These are phyloP conservation scores for Sakesphorus luctuosus DNA, from an alignment of 2,113 vertebrate species.

Conservation along the genomic window DNA sequence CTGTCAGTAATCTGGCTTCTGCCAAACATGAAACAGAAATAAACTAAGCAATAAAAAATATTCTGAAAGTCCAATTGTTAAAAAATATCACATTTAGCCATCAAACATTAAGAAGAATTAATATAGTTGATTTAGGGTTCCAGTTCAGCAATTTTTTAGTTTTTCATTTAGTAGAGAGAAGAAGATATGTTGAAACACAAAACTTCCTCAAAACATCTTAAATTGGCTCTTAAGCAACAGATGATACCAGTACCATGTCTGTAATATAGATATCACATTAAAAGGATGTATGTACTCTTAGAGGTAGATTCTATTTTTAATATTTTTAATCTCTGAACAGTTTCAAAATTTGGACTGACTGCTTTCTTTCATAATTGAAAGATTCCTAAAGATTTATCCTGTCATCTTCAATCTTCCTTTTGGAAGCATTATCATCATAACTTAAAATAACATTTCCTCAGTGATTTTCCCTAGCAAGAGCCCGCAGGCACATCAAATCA, in stretches of 20 bases:
- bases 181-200: neutral
- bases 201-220: neutral
- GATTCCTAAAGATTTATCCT: conserved; percentile 55
- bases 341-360: conserved; percentile 54
- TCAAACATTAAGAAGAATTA: neutral
- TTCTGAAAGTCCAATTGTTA: neutral
- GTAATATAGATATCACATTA: neutral
- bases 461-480: conserved; percentile 43
- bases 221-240: neutral
- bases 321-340: conserved; percentile 17
- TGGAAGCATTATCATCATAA: conserved; percentile 51
- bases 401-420: conserved; percentile 45
- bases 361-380: conserved; percentile 53
- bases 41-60: neutral
- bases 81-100: neutral
- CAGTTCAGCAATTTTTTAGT: neutral
- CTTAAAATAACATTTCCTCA: conserved; percentile 69
- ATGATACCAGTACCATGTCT: neutral
- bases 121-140: neutral
- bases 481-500: conserved; percentile 67
- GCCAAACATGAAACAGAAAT: neutral
- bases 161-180: neutral
- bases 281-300: neutral
- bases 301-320: neutral
- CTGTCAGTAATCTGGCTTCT: neutral